phyloP scores from a whole-genome alignment of 2,888 invertebrate genomes.

The Leptopilina drosophilae region DNA sequence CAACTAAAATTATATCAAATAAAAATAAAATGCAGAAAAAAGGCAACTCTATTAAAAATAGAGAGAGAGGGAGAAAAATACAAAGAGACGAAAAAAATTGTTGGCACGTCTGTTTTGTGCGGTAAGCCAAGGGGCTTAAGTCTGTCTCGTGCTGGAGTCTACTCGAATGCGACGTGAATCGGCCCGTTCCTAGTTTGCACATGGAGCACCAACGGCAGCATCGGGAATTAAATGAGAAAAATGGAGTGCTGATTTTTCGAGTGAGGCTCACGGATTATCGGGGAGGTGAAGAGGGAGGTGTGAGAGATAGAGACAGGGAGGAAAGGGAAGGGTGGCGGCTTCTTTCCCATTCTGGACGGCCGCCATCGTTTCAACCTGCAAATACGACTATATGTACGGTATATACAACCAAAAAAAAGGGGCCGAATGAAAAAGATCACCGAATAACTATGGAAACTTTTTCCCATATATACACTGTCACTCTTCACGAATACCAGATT shows the following conservation, averaged over 20 bases:
- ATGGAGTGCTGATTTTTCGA: conserved; percentile 51
- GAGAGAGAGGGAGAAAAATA: neutral
- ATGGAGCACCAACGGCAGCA: conserved; percentile 27
- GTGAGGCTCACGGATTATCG: conserved; percentile 45
- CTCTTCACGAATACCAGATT: conserved; percentile 13
- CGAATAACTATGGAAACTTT: conserved; percentile 29
- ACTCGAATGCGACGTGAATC: conserved; percentile 1
- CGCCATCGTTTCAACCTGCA: conserved; percentile 2
- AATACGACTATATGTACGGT: neutral
- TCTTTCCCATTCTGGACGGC: conserved; percentile 23
- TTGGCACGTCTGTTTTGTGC: conserved; percentile 39
- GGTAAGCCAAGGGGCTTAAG: conserved; percentile 43
- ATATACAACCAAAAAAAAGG: neutral
- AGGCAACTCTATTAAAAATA: neutral
- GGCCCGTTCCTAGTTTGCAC: conserved; percentile 23
- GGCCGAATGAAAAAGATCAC: conserved; percentile 22
- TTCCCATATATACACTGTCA: neutral
- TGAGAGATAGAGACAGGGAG: too few species aligned
- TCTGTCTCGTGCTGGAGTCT: conserved; percentile 12
- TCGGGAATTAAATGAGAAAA: conserved; percentile 50
- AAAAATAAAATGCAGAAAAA: neutral
- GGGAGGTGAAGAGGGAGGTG: neutral
- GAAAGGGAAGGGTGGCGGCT: neutral
- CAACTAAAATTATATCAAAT: neutral
- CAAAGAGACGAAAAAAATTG: conserved; percentile 32